Conservation (phyloP, 2,797 vertebrate species). For the Semotilus atromaculatus region DNA sequence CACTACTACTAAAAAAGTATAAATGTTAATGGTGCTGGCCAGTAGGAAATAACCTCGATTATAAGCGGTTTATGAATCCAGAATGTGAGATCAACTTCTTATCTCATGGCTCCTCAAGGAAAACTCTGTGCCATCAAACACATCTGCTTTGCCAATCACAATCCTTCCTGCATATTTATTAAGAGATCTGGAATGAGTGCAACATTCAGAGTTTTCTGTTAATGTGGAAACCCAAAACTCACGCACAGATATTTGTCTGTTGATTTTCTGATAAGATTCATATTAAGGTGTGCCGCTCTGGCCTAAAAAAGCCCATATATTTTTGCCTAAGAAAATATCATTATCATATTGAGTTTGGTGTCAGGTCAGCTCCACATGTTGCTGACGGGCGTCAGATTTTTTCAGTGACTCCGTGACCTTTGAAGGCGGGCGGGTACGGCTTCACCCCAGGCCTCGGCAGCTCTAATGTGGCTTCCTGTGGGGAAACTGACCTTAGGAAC, state of each 20-base stretch:
- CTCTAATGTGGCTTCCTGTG: constrained; percentile 48
- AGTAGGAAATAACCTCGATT: neutral
- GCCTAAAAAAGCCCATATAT: neutral
- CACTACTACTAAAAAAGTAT: neutral
- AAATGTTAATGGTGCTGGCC: neutral
- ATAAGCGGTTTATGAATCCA: neutral
- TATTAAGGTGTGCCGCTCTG: neutral
- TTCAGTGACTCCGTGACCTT: constrained; percentile 25
- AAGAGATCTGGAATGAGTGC: neutral
- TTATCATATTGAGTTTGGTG: constrained; percentile 7
- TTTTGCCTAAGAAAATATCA: neutral
- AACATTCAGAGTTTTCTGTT: neutral
- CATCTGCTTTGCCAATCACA: constrained; percentile 14
- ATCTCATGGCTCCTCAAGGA: constrained; percentile 21
- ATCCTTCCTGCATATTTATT: constrained; percentile 15
- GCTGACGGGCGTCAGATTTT: constrained; percentile 17
- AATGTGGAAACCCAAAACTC: constrained; percentile 19
- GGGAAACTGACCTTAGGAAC: constrained; percentile 30
- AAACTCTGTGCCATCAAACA: constrained; percentile 14
- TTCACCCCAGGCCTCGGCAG: constrained; percentile 12
- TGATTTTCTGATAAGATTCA: neutral
- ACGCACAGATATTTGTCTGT: neutral
- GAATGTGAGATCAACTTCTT: neutral
- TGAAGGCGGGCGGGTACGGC: constrained; percentile 14
- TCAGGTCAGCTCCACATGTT: constrained; percentile 31